Evolutionary conservation across 2,888 invertebrate species (phyloP).

Genomic region (Perizoma flavofasciatum): DNA sequence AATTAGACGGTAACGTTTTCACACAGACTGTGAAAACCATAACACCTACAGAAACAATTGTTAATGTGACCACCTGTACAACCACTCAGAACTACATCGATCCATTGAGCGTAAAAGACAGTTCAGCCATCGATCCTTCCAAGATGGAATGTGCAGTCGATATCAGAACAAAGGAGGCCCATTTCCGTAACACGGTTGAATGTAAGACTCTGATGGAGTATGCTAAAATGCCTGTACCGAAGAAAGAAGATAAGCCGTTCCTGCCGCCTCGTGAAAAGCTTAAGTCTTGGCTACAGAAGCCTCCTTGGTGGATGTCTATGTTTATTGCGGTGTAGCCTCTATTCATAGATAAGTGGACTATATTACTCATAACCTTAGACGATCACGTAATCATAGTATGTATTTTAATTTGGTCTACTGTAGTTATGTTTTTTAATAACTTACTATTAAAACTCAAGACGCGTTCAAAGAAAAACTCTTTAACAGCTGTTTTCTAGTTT

Average conservation of each 20-base stretch:
- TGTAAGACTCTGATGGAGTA: slow-evolving; percentile 63
- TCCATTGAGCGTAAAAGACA: slow-evolving; percentile 62
- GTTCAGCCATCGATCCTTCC: slow-evolving; percentile 49
- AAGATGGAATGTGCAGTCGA: slow-evolving; percentile 66
- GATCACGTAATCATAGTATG: no score
- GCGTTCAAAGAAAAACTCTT: no score
- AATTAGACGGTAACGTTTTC: slow-evolving; percentile 21
- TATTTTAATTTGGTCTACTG: no score
- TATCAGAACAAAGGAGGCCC: slow-evolving; percentile 56
- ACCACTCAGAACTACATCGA: slow-evolving; percentile 51
- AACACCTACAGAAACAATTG: slow-evolving; percentile 40
- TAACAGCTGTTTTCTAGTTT: no score
- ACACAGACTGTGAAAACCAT: slow-evolving; percentile 11
- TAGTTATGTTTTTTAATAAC: no score
- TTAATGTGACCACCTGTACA: slow-evolving; percentile 53
- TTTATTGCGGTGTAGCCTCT: slow-evolving; percentile 62
- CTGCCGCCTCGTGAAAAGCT: slow-evolving; percentile 62
- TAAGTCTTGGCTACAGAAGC: slow-evolving; percentile 66
- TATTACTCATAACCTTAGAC: no score
- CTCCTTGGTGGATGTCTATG: slow-evolving; percentile 75
- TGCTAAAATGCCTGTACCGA: slow-evolving; percentile 64
- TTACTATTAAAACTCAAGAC: no score
- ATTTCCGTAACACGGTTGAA: slow-evolving; percentile 57
- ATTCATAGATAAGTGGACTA: no score
- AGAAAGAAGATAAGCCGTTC: slow-evolving; percentile 43